Conservation (phyloP, 2,113 vertebrate genomes). For the Ctenomys sociabilis region DNA sequence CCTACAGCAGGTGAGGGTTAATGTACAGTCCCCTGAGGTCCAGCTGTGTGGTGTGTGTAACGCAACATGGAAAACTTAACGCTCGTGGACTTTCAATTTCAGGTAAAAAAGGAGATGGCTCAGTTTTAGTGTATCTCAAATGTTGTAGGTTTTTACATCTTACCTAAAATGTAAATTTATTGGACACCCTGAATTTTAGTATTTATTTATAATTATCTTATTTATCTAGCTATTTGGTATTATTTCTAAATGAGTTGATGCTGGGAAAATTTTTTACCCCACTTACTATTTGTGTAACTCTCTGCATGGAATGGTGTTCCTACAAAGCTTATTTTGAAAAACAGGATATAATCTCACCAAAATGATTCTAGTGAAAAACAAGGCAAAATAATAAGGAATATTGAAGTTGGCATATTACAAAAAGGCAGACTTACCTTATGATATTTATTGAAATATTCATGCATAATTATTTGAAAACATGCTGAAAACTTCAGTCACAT, state of each 20-base stretch:
- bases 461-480: neutral
- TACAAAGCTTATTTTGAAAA: conserved; percentile 3
- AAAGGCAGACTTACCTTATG: neutral
- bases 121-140: too few species aligned
- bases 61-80: neutral
- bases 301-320: neutral
- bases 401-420: neutral
- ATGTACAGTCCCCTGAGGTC: neutral
- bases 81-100: neutral
- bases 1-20: neutral
- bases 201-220: neutral
- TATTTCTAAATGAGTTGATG: neutral
- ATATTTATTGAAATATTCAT: neutral
- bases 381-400: neutral
- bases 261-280: neutral
- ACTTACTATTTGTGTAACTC: neutral
- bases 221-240: neutral
- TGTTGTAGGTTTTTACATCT: neutral
- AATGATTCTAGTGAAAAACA: neutral
- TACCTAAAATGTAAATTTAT: neutral
- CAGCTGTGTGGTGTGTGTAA: neutral
- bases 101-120: neutral
- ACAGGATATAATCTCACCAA: neutral
- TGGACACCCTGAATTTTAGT: neutral
- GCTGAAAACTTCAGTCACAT: neutral